Conservation (phyloP, 2,797 vertebrate species). For the Peromyscus attwateri region DNA sequence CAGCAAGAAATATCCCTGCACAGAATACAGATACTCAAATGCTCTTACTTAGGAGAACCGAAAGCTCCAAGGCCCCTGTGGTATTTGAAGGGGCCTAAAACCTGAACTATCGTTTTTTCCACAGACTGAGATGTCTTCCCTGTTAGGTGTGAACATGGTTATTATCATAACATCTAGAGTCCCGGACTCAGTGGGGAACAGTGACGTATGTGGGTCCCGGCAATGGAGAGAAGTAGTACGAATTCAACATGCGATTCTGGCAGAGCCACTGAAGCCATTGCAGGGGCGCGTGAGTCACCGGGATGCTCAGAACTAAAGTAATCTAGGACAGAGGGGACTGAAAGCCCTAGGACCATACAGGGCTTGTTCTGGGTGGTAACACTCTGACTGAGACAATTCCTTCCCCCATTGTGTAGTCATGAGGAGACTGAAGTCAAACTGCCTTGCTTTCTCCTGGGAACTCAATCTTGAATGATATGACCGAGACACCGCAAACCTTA, state of each 20-base stretch:
- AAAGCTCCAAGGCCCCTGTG: constrained; percentile 33
- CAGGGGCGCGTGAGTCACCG: neutral
- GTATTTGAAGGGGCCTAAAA: neutral
- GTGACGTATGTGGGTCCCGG: neutral
- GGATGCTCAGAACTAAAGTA: neutral
- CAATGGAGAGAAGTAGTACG: neutral
- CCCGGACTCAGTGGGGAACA: neutral
- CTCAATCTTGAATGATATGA: neutral
- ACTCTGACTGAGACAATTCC: neutral
- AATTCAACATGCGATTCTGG: neutral
- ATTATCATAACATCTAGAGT: neutral
- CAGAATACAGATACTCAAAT: neutral
- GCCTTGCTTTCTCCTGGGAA: neutral
- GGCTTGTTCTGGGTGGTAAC: neutral
- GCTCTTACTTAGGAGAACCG: constrained; percentile 13
- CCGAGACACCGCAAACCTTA: neutral
- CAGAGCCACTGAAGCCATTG: neutral
- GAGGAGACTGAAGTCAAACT: neutral
- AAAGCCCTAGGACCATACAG: neutral
- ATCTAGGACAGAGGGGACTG: neutral
- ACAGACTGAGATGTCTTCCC: constrained; percentile 34
- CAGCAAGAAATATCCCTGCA: neutral
- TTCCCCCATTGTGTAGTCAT: neutral
- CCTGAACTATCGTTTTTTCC: constrained; percentile 49
- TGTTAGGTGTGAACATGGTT: neutral